phyloP scores from a whole-genome alignment of 2,888 invertebrate species.

The Drosophila paramelanica region DNA sequence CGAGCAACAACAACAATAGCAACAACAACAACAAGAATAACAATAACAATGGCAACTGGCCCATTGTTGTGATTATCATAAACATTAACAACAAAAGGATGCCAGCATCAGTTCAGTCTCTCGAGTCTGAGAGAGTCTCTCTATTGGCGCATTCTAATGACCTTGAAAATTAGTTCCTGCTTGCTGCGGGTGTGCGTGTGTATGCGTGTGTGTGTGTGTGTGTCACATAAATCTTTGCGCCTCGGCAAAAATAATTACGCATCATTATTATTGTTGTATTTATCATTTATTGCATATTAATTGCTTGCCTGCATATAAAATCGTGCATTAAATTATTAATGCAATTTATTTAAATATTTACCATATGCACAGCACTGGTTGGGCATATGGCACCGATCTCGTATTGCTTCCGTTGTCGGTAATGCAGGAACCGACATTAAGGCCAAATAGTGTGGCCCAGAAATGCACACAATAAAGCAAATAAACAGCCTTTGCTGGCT shows the following conservation, averaged over 20 bases:
- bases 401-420: conserved; percentile 59
- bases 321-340: conserved; percentile 42
- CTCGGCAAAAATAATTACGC: conserved; percentile 58
- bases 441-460: conserved; percentile 54
- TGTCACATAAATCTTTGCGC: neutral
- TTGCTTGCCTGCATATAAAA: conserved; percentile 44
- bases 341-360: conserved; percentile 55
- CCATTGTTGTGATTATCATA: conserved; percentile 79
- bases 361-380: conserved; percentile 35
- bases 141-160: conserved; percentile 79
- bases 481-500: neutral
- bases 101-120: conserved; percentile 55
- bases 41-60: conserved; percentile 53
- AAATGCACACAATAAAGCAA: conserved; percentile 29
- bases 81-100: conserved; percentile 78
- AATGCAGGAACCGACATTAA: conserved; percentile 66
- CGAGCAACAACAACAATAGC: conserved; percentile 46
- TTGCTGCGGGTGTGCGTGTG: conserved; percentile 8
- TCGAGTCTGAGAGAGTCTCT: conserved; percentile 34
- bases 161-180: conserved; percentile 84
- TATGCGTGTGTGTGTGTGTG: conserved; percentile 13
- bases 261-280: conserved; percentile 66
- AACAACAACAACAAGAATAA: conserved; percentile 32
- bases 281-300: conserved; percentile 77
- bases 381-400: conserved; percentile 51